Evolutionary conservation across 2,888 invertebrate genomes (phyloP).

Genomic region (Platynereis dumerilii): DNA sequence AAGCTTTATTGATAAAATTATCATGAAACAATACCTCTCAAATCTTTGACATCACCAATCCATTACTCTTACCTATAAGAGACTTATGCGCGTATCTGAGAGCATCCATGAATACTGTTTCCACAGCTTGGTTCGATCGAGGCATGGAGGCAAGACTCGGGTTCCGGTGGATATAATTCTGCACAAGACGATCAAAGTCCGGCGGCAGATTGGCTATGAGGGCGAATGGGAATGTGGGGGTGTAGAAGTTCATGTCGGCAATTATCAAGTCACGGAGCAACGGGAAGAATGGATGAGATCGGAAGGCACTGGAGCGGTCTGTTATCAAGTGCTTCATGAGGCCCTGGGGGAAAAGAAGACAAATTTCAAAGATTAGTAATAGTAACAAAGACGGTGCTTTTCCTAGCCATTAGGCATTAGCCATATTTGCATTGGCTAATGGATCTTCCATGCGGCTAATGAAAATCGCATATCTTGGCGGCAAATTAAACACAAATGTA

Average conservation of each 20-base stretch:
- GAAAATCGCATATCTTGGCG: too few species aligned
- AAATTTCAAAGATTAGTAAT: too few species aligned
- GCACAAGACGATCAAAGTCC: slow-evolving; percentile 58
- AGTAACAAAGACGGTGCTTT: too few species aligned
- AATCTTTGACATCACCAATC: too few species aligned
- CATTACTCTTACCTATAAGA: slow-evolving; percentile 55
- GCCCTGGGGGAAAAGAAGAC: slow-evolving; percentile 22
- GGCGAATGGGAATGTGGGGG: slow-evolving; percentile 59
- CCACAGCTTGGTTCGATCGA: slow-evolving; percentile 55
- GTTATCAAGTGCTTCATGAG: slow-evolving; percentile 60
- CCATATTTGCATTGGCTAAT: too few species aligned
- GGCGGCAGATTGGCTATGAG: slow-evolving; percentile 59
- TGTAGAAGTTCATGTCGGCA: slow-evolving; percentile 62
- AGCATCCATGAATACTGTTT: slow-evolving; percentile 61
- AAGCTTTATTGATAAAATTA: too few species aligned
- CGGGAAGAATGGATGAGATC: slow-evolving; percentile 61
- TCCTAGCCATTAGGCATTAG: too few species aligned
- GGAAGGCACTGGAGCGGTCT: slow-evolving; percentile 58
- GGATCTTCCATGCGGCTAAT: too few species aligned
- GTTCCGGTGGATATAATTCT: slow-evolving; percentile 60
- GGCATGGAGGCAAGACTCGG: slow-evolving; percentile 44
- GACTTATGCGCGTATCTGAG: slow-evolving; percentile 59
- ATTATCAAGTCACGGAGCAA: slow-evolving; percentile 61
- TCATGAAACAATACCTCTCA: too few species aligned
- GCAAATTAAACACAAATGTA: too few species aligned